Conservation (phyloP, 2,797 vertebrate species). For the Pangasius macronema region DNA sequence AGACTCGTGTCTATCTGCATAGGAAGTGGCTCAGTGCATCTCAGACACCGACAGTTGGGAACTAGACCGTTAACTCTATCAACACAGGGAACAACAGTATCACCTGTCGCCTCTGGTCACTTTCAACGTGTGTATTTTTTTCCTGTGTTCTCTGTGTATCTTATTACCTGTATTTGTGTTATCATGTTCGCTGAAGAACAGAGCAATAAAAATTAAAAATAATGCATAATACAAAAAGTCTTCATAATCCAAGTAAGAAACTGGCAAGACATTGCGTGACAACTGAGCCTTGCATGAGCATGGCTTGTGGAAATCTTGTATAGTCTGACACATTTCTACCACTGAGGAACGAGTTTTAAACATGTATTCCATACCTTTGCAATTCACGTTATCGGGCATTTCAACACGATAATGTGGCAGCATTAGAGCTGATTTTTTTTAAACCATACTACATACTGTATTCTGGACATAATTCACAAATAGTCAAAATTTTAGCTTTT, state of each 20-base stretch:
- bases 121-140: background rate
- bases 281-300: background rate
- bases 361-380: too few species aligned
- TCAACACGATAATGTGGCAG: background rate
- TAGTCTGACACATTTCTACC: background rate
- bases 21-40: background rate
- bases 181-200: background rate
- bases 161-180: background rate
- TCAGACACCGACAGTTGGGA: background rate
- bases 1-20: background rate
- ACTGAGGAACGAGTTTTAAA: background rate
- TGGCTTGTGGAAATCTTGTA: background rate
- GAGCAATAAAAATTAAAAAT: background rate
- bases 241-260: background rate
- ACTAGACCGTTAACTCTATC: background rate
- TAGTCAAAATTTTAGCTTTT: background rate
- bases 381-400: background rate
- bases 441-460: background rate
- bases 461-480: background rate
- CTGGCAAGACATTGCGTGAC: background rate
- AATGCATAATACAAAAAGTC: background rate
- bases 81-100: background rate
- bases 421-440: background rate
- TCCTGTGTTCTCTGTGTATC: background rate
- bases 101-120: too few species aligned